Evolutionary conservation across 1,140 invertebrate genomes (phyloP).

Genomic region (Aphelinus certus): DNA sequence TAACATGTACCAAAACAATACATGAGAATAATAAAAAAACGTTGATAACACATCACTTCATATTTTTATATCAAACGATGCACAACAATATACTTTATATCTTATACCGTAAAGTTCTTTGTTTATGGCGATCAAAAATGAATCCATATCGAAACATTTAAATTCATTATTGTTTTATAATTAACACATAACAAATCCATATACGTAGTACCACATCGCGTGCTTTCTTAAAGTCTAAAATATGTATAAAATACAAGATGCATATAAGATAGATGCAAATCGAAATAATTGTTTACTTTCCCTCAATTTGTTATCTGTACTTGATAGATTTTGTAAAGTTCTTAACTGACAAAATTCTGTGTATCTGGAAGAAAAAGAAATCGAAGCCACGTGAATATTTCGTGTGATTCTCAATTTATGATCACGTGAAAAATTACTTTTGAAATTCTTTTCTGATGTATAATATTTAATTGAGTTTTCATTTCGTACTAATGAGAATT

Average conservation of each 20-base stretch:
- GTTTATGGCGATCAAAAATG: constrained; percentile 38
- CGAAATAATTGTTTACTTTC: not conserved
- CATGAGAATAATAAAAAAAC: constrained; percentile 43
- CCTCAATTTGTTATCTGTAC: too few relatives aligned
- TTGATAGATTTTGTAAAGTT: too few relatives aligned
- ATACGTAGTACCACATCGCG: constrained; percentile 2
- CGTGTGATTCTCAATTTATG: too few relatives aligned
- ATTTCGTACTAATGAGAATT: too few relatives aligned
- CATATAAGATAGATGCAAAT: not conserved
- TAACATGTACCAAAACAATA: constrained; percentile 43
- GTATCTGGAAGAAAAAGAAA: too few relatives aligned
- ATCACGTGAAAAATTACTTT: too few relatives aligned
- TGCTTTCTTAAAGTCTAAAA: constrained; percentile 38
- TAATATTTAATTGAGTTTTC: too few relatives aligned
- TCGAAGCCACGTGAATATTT: too few relatives aligned
- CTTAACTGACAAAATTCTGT: too few relatives aligned
- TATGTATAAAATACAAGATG: not conserved
- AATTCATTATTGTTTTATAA: constrained; percentile 4
- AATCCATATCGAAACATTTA: not conserved
- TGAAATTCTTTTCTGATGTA: too few relatives aligned
- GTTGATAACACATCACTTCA: constrained; percentile 33
- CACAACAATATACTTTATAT: constrained; percentile 37
- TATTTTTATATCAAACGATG: constrained; percentile 39
- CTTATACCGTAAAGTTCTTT: constrained; percentile 18
- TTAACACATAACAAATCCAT: constrained; percentile 42